phyloP scores from a whole-genome alignment of 2,888 invertebrate genomes.

The Phasia obesa region DNA sequence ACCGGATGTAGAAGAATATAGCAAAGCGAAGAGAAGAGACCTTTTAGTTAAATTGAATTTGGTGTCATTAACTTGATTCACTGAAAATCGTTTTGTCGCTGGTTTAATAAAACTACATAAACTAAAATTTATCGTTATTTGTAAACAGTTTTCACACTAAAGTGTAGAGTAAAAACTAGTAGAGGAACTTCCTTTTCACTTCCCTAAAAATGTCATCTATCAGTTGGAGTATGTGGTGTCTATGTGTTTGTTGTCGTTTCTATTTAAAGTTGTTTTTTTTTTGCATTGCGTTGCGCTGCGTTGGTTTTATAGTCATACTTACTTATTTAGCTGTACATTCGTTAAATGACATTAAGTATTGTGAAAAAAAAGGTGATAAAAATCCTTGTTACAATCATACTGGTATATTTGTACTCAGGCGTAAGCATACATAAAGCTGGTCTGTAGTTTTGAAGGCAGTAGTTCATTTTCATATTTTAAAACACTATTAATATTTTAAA shows the following conservation, averaged over 20 bases:
- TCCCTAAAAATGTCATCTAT: not conserved
- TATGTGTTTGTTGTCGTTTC: constrained; percentile 35
- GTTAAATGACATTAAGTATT: constrained; percentile 57
- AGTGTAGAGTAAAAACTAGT: constrained; percentile 6
- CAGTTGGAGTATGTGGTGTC: constrained; percentile 31
- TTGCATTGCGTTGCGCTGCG: constrained; percentile 10
- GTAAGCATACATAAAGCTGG: not conserved
- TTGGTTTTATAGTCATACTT: constrained; percentile 58
- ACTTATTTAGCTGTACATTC: constrained; percentile 62
- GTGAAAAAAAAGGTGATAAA: constrained; percentile 63
- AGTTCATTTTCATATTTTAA: not conserved
- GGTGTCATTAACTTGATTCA: constrained; percentile 71
- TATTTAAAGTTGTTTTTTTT: constrained; percentile 33
- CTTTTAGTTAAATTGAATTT: constrained; percentile 71
- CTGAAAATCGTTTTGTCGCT: constrained; percentile 70
- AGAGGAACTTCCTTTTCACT: not conserved
- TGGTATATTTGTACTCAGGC: not conserved
- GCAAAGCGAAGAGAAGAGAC: constrained; percentile 40
- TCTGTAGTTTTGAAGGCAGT: not conserved
- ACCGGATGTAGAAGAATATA: too few species aligned
- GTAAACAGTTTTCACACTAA: constrained; percentile 59
- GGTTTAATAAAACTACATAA: constrained; percentile 70
- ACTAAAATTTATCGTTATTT: constrained; percentile 70
- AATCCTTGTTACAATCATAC: constrained; percentile 19
- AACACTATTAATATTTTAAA: too few species aligned